A percentile compares a stretch with the other conserved stretches of the same genome.
Conservation (phyloP, 2,113 vertebrate genomes). For the Dipodomys stephensi region DNA sequence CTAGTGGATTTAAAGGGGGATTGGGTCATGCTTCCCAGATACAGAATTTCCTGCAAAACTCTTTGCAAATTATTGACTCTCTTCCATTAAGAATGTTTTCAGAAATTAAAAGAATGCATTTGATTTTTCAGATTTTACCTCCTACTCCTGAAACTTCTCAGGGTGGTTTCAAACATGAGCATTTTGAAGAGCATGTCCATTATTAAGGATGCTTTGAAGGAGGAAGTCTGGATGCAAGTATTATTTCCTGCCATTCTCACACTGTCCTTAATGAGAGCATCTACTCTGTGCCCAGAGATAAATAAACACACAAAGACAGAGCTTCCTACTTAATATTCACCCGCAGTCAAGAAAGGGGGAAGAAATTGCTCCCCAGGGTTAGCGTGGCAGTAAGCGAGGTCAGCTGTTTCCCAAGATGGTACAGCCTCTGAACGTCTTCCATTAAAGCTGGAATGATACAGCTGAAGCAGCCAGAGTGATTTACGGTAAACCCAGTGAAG, state of each 20-base stretch:
- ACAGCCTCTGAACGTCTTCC: constrained; percentile 40
- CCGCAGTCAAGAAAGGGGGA: neutral
- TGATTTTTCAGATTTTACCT: neutral
- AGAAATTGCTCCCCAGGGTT: constrained; percentile 33
- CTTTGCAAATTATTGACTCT: neutral
- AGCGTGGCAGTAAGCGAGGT: constrained; percentile 56
- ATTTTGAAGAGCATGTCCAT: neutral
- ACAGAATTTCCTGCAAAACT: neutral
- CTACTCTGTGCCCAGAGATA: neutral
- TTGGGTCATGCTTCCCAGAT: neutral
- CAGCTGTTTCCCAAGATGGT: constrained; percentile 64
- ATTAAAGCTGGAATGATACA: neutral
- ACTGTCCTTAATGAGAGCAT: neutral
- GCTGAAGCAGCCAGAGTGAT: constrained; percentile 9
- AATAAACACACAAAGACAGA: neutral
- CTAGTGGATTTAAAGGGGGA: neutral
- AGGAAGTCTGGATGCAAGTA: neutral
- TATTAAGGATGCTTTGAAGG: neutral
- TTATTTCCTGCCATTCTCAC: neutral
- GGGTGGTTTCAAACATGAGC: neutral
- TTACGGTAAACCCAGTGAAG: neutral
- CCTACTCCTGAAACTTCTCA: neutral
- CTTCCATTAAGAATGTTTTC: neutral
- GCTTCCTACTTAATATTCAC: constrained; percentile 66
- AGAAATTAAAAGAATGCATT: neutral